Base-by-base conservation (phyloP, 30 jellyfish, hydroid and myxozoan genomes). In the Chrysaora quinquecirrha region DNA sequence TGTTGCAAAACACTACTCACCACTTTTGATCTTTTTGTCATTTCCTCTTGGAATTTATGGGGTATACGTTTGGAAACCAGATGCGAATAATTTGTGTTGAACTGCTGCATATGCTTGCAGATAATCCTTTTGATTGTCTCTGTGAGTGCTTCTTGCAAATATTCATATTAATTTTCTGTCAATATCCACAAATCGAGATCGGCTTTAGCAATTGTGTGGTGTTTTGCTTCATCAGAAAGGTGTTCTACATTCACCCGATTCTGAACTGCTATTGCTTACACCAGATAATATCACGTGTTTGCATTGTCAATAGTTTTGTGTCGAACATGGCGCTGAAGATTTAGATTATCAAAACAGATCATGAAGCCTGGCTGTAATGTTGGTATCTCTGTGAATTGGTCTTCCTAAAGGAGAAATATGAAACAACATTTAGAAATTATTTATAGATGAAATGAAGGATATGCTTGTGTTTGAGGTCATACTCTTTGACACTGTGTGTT, bases 241-340 rank as follows among this genome's bases (percentile, higher is more conserved):
- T 60, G 34, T 24, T 60, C 73, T 14, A 60, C 73, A 60, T 60
- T 60, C 73, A 60, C 73, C 16, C 73, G 0, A 29, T 60, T 31
- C 23, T 60, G 16, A 29, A 60, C 11, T 16, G 73, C 73, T 16
- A 60, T 29, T 29, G 31, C 73, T 19, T 60, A 31, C 19, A 60
- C 23, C 16, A 60, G 32, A 24, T 60, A 27, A 60, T 60, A 56
- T 56, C 71, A 6, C 4, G 71, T 10, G 30, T 56, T 56, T 21
- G 30, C 10, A 10, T 56, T 56, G 23, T 56, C 30, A 7, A 24
- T 14, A 6, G 71, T 56, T n/a, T 56, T 56, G 71, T 43, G 58
- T 43, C 58, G 9, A 6, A 6, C 9, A 43, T 43, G 9, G 9
- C 16, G 16, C 58, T 43, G 58, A 9, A 43, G 58, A 43, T 43